Percentiles rank a stretch among this genome's conserved stretches.
phyloP scores from a whole-genome alignment of 2,113 vertebrate genomes.

The chimpanzee (Pan troglodytes) region NHGRI_mPanTro3-v2.1_pri NC_072404.2:158482501-158483000 shows the following conservation, averaged over 20 bases:
- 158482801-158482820: neutral
- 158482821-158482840: neutral
- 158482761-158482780: neutral
- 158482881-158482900: neutral
- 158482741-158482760: neutral
- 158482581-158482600: neutral
- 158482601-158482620: neutral
- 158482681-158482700: neutral
- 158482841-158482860: neutral
- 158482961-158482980: neutral
- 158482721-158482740: neutral
- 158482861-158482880: neutral
- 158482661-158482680: constrained; percentile 1
- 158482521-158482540: neutral
- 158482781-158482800: neutral
- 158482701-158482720: neutral
- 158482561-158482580: neutral
- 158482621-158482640: neutral
- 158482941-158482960: neutral
- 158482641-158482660: neutral
- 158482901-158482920: neutral
- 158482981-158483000: neutral
- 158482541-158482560: neutral
- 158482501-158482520: neutral
- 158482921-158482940: neutral